Evolutionary conservation across 2,113 vertebrate genomes (phyloP), one percentile per base, ranked within the genome.

Genomic region (Anguilla japonica): DNA sequence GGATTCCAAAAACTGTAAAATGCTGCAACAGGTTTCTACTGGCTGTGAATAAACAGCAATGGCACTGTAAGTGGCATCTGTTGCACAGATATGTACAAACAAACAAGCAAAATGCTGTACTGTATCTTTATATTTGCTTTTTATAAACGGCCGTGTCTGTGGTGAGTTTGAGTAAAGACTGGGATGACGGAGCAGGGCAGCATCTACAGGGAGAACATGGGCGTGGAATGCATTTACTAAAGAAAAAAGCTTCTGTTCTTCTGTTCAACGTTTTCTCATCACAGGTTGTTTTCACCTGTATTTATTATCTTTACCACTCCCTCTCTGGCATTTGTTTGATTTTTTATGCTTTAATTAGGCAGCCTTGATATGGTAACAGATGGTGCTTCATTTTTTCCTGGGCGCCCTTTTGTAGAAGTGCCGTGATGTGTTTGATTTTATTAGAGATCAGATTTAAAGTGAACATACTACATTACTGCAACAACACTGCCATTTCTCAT

Each of bases 391-490:
- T 97, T 98, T 98, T 91, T 96, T 95, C 95, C 8, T 46, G 43
- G 95, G 93, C 96, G 92, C 95, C 94, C 95, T 89, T 91, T 96
- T 96, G 95, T 96, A 96, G 96, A 96, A 96, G 96, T 97, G 96
- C 96, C 96, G 95, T 96, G 97, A 97, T 97, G 96, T 97, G 96
- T 97, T 98, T 97, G 97, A 98, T 98, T 98, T 97, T 98, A 98
- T 99, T 98, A 98, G 96, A 97, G 97, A 97, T 97, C 96, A 97
- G 97, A 98, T 98, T 98, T 98, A 98, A 97, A 96, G 97, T 97
- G 97, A 98, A 97, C 97, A 98, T 97, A 97, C 96, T 96, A 97
- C 96, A 97, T 97, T 98, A 98, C 97, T 96, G 96, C 97, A 96
- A 95, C 97, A 96, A 93, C 96, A 96, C 96, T 97, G 97, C 97